Evolutionary conservation across 2,888 invertebrate genomes (phyloP).

Genomic region (Acanthosepion lycidas): DNA sequence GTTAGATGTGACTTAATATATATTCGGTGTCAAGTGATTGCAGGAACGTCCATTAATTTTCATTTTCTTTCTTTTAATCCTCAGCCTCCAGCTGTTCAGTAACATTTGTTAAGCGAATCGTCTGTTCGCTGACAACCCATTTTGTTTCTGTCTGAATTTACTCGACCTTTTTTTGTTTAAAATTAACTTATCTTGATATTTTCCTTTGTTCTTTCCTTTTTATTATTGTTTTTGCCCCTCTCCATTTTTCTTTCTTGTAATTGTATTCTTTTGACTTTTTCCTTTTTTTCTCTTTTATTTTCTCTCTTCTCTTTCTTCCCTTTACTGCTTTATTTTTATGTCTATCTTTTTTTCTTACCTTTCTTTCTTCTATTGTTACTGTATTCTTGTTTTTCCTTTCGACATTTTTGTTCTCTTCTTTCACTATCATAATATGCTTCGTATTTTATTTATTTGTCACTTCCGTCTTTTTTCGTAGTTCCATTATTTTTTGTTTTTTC

Average conservation of each 20-base stretch:
- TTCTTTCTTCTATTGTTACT: background rate
- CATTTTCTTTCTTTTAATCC: background rate
- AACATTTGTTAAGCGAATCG: background rate
- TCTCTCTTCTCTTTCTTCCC: background rate
- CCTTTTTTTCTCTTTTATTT: background rate
- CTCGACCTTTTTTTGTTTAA: background rate
- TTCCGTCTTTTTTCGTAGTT: background rate
- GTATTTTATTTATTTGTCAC: background rate
- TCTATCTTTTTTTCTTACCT: background rate
- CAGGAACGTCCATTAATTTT: background rate
- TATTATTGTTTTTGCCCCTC: too few relatives aligned
- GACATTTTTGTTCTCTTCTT: background rate
- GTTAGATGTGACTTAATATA: background rate
- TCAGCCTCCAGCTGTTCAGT: background rate
- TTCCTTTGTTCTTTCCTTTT: background rate
- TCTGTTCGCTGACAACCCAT: background rate
- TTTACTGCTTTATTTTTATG: background rate
- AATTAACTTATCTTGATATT: background rate
- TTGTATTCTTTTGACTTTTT: background rate
- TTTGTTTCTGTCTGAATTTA: background rate
- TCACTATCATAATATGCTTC: background rate
- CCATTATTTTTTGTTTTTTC: background rate
- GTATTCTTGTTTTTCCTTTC: background rate
- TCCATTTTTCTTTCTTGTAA: too few relatives aligned
- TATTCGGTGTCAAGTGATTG: background rate